phyloP scores from a whole-genome alignment of 2,113 vertebrate species.

The Poeciliopsis retropinna region DNA sequence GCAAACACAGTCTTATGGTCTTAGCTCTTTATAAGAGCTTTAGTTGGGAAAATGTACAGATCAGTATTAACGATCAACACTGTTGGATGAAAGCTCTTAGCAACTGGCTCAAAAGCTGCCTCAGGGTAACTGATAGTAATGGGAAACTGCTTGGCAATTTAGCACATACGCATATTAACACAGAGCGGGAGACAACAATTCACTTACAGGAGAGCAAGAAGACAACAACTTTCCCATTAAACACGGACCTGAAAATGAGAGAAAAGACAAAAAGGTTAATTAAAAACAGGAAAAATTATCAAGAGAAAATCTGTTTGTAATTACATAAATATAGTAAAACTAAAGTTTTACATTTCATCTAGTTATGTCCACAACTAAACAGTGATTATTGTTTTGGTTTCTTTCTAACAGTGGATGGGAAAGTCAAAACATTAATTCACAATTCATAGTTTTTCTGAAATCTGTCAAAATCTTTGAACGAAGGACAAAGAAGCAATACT shows the following conservation, averaged over 20 bases:
- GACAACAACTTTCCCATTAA: background rate
- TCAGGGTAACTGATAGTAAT: slow-evolving; percentile 65
- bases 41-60: slow-evolving; percentile 66
- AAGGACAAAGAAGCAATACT: background rate
- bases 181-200: slow-evolving; percentile 7
- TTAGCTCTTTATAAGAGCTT: slow-evolving; percentile 74
- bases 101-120: slow-evolving; percentile 55
- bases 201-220: background rate
- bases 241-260: background rate
- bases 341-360: background rate
- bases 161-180: slow-evolving; percentile 46
- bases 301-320: background rate
- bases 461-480: background rate
- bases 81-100: slow-evolving; percentile 58
- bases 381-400: background rate
- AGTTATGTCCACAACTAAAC: background rate
- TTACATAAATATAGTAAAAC: background rate
- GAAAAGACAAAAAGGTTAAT: background rate
- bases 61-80: slow-evolving; percentile 68
- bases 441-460: background rate
- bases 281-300: background rate
- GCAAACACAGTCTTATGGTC: slow-evolving; percentile 75
- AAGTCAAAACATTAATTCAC: background rate
- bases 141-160: slow-evolving; percentile 65
- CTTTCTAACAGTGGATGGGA: background rate